Conservation (phyloP, 2,113 vertebrate genomes). For the Rhinoderma darwinii region DNA sequence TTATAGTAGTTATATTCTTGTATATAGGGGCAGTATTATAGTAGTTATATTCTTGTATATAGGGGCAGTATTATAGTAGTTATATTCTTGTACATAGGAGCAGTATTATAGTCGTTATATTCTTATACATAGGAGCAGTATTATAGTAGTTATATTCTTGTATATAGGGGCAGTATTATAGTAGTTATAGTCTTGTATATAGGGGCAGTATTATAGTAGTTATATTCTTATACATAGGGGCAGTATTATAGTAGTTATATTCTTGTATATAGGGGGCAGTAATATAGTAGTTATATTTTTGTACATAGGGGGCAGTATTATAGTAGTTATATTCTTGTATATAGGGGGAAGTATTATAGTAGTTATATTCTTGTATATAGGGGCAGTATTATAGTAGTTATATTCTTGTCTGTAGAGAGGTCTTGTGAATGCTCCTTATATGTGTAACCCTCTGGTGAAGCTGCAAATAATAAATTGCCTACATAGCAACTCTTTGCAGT, state of each 20-base stretch:
- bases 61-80: no score
- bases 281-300: no score
- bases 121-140: no score
- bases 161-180: not conserved
- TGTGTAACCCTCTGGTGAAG: no score
- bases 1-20: slow-evolving; percentile 13
- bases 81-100: no score
- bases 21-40: not conserved
- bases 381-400: not conserved
- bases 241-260: not conserved
- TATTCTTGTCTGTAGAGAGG: not conserved
- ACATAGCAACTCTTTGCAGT: no score
- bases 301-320: not conserved
- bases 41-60: not conserved
- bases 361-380: slow-evolving; percentile 3
- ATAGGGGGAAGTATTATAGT: not conserved
- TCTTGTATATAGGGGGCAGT: slow-evolving; percentile 5
- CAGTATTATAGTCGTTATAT: no score
- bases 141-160: no score
- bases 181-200: not conserved
- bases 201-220: not conserved
- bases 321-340: not conserved
- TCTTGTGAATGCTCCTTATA: no score
- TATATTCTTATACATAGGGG: not conserved
- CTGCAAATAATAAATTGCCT: no score